Evolutionary conservation across 1,140 invertebrate genomes (phyloP), one percentile per base, ranked within the genome.

Genomic region (Rhopalosiphum maidis): DNA sequence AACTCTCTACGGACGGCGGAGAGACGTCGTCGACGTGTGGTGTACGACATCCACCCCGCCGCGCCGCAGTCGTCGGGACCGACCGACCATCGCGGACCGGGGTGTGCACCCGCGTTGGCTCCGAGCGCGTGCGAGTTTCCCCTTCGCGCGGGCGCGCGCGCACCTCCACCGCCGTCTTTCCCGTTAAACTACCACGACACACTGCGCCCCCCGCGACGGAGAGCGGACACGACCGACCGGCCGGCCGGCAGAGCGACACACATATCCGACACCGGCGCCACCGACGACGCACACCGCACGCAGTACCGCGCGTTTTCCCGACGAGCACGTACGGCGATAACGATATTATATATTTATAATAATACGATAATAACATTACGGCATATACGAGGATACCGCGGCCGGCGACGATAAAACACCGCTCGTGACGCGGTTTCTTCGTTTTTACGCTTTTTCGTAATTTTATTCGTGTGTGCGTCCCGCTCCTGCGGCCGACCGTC

Each of bases 241-340:
- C 21, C 55, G 90, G 90, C 87, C 87, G n/a, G 7, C 11, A 9
- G 43, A 22, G 90, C 21, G 60, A 83, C n/a, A 35, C 43, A 48
- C 55, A 77, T 77, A 77, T 77, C 43, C 90, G 90, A 83, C 77
- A 92, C 90, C 68, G 90, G 90, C 77, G 90, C 90, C 60, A 48
- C 77, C 90, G 54, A 82, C 90, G 60, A 68, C 55, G 90, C 37
- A 82, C 90, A 82, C 60, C 54, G 68, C 55, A 37, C 55, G 90
- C 60, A 48, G 46, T 48, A 51, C 46, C 46, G 86, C 41, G 30
- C 60, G 60, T 91, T 82, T 82, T 91, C 43, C 37, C 90, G 90
- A 35, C 89, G 37, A 23, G 37, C 41, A 18, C 37, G 41, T 77
- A 77, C 60, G 60, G 15, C 60, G 30, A 77, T 77, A 77, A 77